Conservation (phyloP, 1,140 invertebrate species). For the Cardiocondyla obscurior region DNA sequence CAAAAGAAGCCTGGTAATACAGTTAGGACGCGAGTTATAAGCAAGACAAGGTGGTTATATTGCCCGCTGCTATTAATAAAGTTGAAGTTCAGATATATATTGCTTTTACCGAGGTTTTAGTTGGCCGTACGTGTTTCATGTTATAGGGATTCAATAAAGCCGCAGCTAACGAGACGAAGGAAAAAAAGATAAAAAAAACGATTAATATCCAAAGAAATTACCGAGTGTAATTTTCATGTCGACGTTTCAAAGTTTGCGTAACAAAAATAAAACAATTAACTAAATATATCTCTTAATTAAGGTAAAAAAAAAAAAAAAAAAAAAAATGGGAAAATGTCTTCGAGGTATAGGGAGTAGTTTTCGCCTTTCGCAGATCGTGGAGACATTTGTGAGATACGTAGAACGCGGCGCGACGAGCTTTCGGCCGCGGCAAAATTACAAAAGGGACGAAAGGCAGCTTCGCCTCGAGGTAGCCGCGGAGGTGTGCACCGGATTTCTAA, state of each 20-base stretch:
- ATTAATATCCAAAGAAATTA: constrained; percentile 32
- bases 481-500: constrained; percentile 78
- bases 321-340: too few relatives aligned
- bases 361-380: background rate
- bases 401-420: constrained; percentile 71
- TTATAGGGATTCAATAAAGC: constrained; percentile 41
- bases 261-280: background rate
- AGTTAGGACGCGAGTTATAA: constrained; percentile 68
- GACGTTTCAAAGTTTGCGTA: background rate
- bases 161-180: background rate
- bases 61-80: constrained; percentile 80
- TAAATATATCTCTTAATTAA: background rate
- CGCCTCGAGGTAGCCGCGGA: constrained; percentile 71
- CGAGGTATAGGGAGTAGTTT: background rate
- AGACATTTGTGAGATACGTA: constrained; percentile 60
- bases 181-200: constrained; percentile 7
- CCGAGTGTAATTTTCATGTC: background rate
- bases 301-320: too few relatives aligned
- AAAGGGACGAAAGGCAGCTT: constrained; percentile 63
- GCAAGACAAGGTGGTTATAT: constrained; percentile 74
- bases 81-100: constrained; percentile 77
- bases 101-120: constrained; percentile 60
- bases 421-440: constrained; percentile 62
- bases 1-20: constrained; percentile 68
- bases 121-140: constrained; percentile 19